A percentile compares a stretch with the other conserved stretches of the same genome.
These are phyloP conservation scores for Eulemur mongoz DNA, from an alignment of 2,797 vertebrate genomes.

Conservation along the genomic window DNA sequence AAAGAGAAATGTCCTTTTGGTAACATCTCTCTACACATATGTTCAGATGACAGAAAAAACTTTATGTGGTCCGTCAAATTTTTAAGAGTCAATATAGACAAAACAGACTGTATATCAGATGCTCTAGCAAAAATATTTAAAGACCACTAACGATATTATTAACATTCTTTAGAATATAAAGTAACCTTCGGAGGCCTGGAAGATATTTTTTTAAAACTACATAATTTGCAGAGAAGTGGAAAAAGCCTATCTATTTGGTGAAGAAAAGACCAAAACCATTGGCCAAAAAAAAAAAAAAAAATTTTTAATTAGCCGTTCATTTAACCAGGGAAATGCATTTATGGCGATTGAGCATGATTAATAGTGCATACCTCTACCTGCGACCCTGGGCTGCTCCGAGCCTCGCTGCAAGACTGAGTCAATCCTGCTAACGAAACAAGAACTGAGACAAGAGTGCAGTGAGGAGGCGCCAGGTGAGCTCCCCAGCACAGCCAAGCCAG, in stretches of 20 bases:
- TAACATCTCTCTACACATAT: constrained; percentile 4
- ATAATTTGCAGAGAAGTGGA: constrained; percentile 44
- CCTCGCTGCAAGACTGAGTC: constrained; percentile 86
- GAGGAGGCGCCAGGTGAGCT: constrained; percentile 77
- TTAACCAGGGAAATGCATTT: constrained; percentile 81
- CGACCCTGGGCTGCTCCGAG: constrained; percentile 84
- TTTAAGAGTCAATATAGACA: constrained; percentile 25
- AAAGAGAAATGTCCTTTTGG: neutral
- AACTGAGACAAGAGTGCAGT: constrained; percentile 82
- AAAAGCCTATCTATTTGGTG: constrained; percentile 33
- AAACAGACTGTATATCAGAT: neutral
- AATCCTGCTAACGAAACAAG: constrained; percentile 86
- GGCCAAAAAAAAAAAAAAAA: constrained; percentile 48
- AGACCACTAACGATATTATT: neutral
- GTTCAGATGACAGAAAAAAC: constrained; percentile 37
- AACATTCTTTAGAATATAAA: constrained; percentile 30
- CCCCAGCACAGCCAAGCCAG: constrained; percentile 75
- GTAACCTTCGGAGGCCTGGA: constrained; percentile 68
- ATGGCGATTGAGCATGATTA: constrained; percentile 84
- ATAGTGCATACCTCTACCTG: constrained; percentile 86
- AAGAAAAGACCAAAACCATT: constrained; percentile 45
- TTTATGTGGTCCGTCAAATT: neutral
- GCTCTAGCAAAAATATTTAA: constrained; percentile 3
- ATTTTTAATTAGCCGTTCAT: constrained; percentile 62
- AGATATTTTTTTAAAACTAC: constrained; percentile 47